phyloP scores from a whole-genome alignment of 2,113 vertebrate species.

The Corythoichthys intestinalis region DNA sequence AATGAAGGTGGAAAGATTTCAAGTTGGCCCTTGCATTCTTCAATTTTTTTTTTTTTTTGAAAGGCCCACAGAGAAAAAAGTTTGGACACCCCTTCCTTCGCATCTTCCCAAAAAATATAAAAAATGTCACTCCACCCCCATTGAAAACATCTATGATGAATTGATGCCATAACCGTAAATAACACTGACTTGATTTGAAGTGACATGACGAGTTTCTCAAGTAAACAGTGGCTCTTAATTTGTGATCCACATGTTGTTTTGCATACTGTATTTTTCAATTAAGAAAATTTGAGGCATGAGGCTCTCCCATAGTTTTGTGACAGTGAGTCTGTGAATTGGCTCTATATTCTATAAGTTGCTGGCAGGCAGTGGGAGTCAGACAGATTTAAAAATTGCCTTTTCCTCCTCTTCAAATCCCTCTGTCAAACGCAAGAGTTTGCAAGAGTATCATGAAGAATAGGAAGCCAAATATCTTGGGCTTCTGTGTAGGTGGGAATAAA shows the following conservation, averaged over 20 bases:
- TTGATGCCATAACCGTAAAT: no score
- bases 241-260: background rate
- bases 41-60: no score
- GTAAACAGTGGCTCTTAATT: background rate
- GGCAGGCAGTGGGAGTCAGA: conserved; percentile 35
- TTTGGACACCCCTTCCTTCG: no score
- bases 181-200: no score
- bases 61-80: no score
- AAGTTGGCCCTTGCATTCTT: no score
- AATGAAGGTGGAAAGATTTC: no score
- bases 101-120: no score
- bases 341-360: conserved; percentile 18
- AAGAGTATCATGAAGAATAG: conserved; percentile 31
- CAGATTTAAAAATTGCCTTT: conserved; percentile 39
- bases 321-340: background rate
- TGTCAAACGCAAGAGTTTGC: conserved; percentile 42
- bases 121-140: no score
- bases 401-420: conserved; percentile 23
- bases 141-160: no score
- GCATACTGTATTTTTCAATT: background rate
- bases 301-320: background rate
- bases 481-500: conserved; percentile 44
- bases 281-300: background rate
- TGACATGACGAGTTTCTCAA: no score
- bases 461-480: conserved; percentile 27